Evolutionary conservation across 2,797 vertebrate species (phyloP).

Genomic region (Prunella strophiata): DNA sequence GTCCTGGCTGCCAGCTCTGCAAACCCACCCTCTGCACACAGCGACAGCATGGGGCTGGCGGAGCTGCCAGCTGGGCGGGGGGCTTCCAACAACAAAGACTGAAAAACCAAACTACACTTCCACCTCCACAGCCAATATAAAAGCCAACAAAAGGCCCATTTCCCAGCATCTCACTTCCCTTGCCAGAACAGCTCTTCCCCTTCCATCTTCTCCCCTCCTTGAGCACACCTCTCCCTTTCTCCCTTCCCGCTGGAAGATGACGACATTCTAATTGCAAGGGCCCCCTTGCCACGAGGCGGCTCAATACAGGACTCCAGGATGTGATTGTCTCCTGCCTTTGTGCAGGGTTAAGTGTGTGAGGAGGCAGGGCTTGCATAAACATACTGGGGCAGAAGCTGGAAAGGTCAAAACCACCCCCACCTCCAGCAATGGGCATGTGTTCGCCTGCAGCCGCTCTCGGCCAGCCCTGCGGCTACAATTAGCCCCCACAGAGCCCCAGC

Average conservation of each 20-base stretch:
- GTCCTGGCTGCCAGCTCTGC: not conserved
- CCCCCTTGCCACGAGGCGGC: conserved; percentile 41
- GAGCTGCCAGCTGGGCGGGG: not conserved
- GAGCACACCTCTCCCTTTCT: conserved; percentile 21
- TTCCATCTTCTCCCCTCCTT: not conserved
- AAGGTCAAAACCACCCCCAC: conserved; percentile 29
- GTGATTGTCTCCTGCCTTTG: conserved; percentile 65
- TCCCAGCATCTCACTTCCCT: not conserved
- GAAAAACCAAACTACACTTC: not conserved
- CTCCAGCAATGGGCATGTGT: not conserved
- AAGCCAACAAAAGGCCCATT: conserved; percentile 5
- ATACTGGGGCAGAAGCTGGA: conserved; percentile 10
- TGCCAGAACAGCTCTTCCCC: not conserved
- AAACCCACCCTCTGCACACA: not conserved
- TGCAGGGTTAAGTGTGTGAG: conserved; percentile 58
- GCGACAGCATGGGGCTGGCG: not conserved
- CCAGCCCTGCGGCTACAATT: conserved; percentile 49
- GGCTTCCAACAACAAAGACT: not conserved
- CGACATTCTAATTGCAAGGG: conserved; percentile 32
- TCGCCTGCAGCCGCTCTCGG: not conserved
- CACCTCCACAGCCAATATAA: not conserved
- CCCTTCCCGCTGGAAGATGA: conserved; percentile 55
- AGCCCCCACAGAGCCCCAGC: conserved; percentile 38
- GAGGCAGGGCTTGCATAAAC: conserved; percentile 50
- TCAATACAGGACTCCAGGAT: conserved; percentile 2